Evolutionary conservation across 2,113 vertebrate genomes (phyloP), one percentile per base, ranked within the genome.

Genomic region (Prochilodus magdalenae): DNA sequence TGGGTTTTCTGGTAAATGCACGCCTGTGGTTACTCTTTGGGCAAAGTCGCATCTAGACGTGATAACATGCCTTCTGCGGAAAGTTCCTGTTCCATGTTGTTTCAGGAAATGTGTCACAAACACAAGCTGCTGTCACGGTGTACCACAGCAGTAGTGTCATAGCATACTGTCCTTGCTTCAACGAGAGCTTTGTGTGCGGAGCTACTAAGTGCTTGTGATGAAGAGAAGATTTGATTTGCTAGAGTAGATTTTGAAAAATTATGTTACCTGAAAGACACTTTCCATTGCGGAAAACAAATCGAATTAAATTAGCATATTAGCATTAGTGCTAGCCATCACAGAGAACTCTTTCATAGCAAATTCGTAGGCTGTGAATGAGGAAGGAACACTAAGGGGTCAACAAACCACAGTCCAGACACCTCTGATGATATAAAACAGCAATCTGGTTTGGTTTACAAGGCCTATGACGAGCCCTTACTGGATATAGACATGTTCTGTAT

Each of bases 11-110:
- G 55, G 63, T 75, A 75, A 82, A 6, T 55, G 14, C 3, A 7
- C n/a, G n/a, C n/a, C n/a, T 36, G 36, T 62, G 24, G 24, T 69
- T 11, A 63, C 16, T 12, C 20, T 44, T 11, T 70, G 36, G 77
- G 29, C 74, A 67, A 78, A 77, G 66, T 85, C 55, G 60, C 73
- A 29, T 79, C 51, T 73, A 44, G 36, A 70, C 88, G 86, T 77
- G 53, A 88, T 26, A 74, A 16, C 57, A 29, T 63, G 18, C n/a
- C 79, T 22, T 82, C 26, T n/a, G 30, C 33, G 18, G 3, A 20
- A 67, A 72, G 57, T 27, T 36, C 20, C 40, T 51, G 24, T 77
- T 72, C 7, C 20, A 65, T 55, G 13, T 44, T 40, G 22, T 67
- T 74, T 65, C 36, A n/a, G 14, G 8, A 55, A 63, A 22, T 63